Base-by-base conservation (phyloP, 2,113 vertebrate species). In the Motacilla tschutschensis region DNA sequence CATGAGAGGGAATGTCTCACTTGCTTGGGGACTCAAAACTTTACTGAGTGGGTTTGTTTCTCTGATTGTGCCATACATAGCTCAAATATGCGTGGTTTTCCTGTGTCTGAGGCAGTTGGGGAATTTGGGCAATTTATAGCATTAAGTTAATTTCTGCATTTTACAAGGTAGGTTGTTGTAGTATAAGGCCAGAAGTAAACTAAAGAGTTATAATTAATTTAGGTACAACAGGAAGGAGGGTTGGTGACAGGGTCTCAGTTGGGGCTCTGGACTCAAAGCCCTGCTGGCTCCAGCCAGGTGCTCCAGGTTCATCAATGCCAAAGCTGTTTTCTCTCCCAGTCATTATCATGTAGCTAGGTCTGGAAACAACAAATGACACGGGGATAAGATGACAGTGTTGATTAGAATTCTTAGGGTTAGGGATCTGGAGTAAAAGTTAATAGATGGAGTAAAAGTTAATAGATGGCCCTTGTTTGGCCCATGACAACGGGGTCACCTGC, bases 1-100 rank as follows among this genome's bases (percentile, higher is more conserved):
- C 10, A 43, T 0, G 1, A 44, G 12, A 28, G 15, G 22, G 6
- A 40, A 38, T 60, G 62, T 58, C n/a, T 74, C 0, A 0, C 36
- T 66, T 1, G 0, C 31, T 1, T 28, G 11, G 33, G 38, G n/a
- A 46, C 41, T 65, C 21, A 13, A 17, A 48, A 63, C 35, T 57
- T 48, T 35, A 31, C 20, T 8, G 18, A 44, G 18, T 38, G 53
- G 38, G 28, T 60, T 83, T 67, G 28, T 51, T 67, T 46, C 38
- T 58, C 71, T 53, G 53, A 43, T 19, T 44, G 38, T 84, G 63
- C 29, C 40, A 29, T 13, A 28, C 0, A 0, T 36, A 38, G 38
- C 64, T 76, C 54, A 58, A 79, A 64, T 10, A 22, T 1, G 12
- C 7, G 11, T 41, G 40, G 13, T 63, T 46, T 65, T 64, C 38